Conservation (phyloP, 2,888 invertebrate genomes). For the Alloscopus bannaensis region DNA sequence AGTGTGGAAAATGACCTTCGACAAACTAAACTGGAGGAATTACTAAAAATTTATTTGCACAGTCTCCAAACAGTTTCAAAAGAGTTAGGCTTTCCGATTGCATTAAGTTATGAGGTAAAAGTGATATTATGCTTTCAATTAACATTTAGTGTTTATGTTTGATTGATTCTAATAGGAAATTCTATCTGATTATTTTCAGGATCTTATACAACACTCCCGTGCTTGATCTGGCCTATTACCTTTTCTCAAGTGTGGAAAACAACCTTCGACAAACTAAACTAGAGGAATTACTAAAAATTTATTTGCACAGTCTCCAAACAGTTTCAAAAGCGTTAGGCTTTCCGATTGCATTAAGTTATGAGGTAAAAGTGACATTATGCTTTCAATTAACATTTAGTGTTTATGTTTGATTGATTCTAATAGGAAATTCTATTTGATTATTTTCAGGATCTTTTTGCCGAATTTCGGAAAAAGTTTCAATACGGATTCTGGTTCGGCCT, state of each 20-base stretch:
- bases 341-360: conserved; percentile 22
- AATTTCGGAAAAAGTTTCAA: conserved; percentile 42
- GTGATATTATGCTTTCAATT: too few relatives aligned
- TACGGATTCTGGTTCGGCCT: conserved; percentile 51
- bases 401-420: too few relatives aligned
- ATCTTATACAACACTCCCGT: conserved; percentile 29
- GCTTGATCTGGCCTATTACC: conserved; percentile 57
- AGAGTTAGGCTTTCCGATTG: neutral
- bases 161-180: neutral
- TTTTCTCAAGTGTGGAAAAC: conserved; percentile 52
- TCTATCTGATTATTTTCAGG: neutral
- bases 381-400: too few relatives aligned
- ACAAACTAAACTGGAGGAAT: neutral
- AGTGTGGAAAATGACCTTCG: conserved; percentile 10
- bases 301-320: conserved; percentile 34
- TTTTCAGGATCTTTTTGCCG: conserved; percentile 42
- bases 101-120: conserved; percentile 5
- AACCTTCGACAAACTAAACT: conserved; percentile 37
- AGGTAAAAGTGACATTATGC: too few relatives aligned
- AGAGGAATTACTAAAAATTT: conserved; percentile 49
- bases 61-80: neutral
- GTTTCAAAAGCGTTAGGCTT: conserved; percentile 17
- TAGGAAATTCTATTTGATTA: too few relatives aligned
- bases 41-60: neutral
- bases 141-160: too few relatives aligned